phyloP scores from a whole-genome alignment of 2,113 vertebrate species.

The Corythornis cristatus region DNA sequence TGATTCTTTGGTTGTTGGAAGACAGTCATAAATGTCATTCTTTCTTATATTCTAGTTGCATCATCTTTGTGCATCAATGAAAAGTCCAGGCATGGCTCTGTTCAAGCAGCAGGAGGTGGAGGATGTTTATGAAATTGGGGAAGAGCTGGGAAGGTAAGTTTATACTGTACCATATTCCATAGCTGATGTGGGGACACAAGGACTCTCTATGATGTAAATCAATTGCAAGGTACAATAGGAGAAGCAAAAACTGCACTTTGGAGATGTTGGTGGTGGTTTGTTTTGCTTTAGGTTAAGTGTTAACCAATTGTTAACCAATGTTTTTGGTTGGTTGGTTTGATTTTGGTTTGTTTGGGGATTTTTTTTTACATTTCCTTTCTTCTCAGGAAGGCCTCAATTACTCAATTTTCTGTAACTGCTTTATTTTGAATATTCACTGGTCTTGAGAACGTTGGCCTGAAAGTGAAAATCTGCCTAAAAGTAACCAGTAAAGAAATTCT shows the following conservation, averaged over 20 bases:
- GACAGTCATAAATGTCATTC: not conserved
- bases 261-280: no score
- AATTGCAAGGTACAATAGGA: not conserved
- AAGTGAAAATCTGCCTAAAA: not conserved
- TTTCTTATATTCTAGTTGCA: constrained; percentile 49
- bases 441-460: not conserved
- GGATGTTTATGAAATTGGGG: constrained; percentile 89
- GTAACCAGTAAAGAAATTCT: not conserved
- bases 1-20: not conserved
- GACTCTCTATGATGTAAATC: not conserved
- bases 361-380: not conserved
- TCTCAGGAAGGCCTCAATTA: not conserved
- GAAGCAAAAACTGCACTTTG: not conserved
- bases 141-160: constrained; percentile 92
- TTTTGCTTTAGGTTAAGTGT: not conserved
- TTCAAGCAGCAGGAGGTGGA: constrained; percentile 96
- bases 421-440: not conserved
- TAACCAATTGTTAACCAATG: no score
- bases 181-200: not conserved
- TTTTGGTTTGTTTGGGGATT: no score
- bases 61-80: constrained; percentile 78
- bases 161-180: not conserved
- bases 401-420: not conserved
- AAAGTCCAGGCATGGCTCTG: constrained; percentile 85
- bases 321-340: not conserved